Evolutionary conservation across 2,113 vertebrate species (phyloP), one percentile per base, ranked within the genome.

Genomic region (Odobenus rosmarus): DNA sequence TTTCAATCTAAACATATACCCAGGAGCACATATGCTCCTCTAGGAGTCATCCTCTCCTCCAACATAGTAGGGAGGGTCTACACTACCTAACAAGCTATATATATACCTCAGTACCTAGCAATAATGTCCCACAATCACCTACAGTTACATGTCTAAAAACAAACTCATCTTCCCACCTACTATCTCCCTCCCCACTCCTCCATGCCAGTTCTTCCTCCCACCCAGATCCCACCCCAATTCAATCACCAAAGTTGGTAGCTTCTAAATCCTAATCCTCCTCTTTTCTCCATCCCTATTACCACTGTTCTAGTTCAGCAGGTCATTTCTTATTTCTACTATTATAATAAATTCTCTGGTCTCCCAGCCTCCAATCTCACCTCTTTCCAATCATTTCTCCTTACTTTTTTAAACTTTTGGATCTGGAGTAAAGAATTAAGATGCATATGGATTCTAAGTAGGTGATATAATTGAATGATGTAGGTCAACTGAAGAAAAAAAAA

Each of bases 321-420:
- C 76, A 94, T 64, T 95, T 90, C 39, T 71, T 80, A 77, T 67
- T 69, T 93, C 62, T 36, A 42, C 24, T 84, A 74, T 7, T 89
- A 8, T 57, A 64, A 92, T 72, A 76, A 82, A n/a, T 51, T 85
- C 11, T 71, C 64, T 91, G n/a, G 59, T 46, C 67, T 94, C 42
- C 21, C 10, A 92, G 49, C 46, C 49, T 94, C 74, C 19, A 71
- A 10, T 46, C 7, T 79, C 33, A 82, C 14, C 19, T 89, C 33
- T 82, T 97, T 51, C 24, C 55, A 83, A 71, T 18, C 1, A 1
- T 71, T 69, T 91, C 64, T 82, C 33, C 67, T 87, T 19, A 90
- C 16, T 88, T 42, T 62, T 96, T 90, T 62, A 89, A 97, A 85
- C 1, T 51, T 88, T 67, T 53, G 10, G 5, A 95, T 76, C n/a